Evolutionary conservation across 64 coral and sea anemone species (phyloP).

Genomic region (Porites australiensis): DNA sequence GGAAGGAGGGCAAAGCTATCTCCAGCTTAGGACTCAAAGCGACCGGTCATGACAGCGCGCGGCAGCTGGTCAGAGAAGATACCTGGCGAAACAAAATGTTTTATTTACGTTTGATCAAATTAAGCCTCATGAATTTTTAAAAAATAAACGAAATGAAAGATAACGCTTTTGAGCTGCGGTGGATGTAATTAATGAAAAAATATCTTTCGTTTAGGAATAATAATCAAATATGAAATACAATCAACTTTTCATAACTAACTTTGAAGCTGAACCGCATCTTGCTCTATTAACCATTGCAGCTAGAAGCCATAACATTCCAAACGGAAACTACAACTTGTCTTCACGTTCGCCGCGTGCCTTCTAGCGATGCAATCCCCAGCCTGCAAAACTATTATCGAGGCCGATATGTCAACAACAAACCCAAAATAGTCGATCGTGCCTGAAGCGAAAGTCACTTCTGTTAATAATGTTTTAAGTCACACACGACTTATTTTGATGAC

Average conservation of each 20-base stretch:
- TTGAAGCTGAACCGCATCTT: not conserved
- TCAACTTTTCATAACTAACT: not conserved
- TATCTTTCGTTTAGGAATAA: not conserved
- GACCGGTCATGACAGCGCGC: not conserved
- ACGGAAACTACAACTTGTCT: not conserved
- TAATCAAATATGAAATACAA: not conserved
- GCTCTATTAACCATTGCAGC: not conserved
- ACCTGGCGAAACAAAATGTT: not conserved
- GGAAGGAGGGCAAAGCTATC: not conserved
- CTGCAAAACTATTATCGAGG: not conserved
- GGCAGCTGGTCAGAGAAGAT: not conserved
- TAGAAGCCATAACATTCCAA: not conserved
- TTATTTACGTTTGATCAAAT: constrained; percentile 21
- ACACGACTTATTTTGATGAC: constrained; percentile 18
- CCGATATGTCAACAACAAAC: constrained; percentile 28
- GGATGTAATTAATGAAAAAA: constrained; percentile 15
- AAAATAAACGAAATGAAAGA: constrained; percentile 12
- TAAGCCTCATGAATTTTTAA: constrained; percentile 42
- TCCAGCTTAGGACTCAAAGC: not conserved
- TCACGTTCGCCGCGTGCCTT: not conserved
- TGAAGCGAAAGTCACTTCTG: not conserved
- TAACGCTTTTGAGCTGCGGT: not conserved
- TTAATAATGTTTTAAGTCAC: not conserved
- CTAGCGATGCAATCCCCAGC: constrained; percentile 11
- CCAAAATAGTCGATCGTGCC: constrained; percentile 6